phyloP scores from a whole-genome alignment of 2,113 vertebrate species.

The Nibea coibor region DNA sequence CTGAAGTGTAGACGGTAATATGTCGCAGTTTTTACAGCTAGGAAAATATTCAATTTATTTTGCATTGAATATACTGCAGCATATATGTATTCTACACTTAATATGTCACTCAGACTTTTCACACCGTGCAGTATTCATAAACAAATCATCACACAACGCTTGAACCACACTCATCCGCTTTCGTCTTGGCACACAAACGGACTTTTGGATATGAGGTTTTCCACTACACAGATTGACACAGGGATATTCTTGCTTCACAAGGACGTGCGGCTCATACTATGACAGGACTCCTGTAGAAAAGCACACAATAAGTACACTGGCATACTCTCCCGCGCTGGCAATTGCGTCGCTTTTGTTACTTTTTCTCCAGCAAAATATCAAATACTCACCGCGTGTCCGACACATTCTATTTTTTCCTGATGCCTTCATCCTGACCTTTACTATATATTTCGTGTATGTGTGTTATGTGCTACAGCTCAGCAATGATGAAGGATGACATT shows the following conservation, averaged over 20 bases:
- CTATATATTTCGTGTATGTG: conserved; percentile 21
- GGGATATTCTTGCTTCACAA: neutral
- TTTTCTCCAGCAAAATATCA: conserved; percentile 23
- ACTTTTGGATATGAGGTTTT: neutral
- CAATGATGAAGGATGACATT: conserved; percentile 77
- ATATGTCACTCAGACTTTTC: too few relatives aligned
- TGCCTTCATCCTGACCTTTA: conserved; percentile 35
- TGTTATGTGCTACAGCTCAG: conserved; percentile 40
- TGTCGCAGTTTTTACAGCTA: neutral
- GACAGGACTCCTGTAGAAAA: neutral
- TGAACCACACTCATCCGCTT: too few relatives aligned
- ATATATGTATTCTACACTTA: too few relatives aligned
- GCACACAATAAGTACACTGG: neutral
- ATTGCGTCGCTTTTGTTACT: neutral
- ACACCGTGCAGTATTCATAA: neutral
- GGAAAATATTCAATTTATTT: neutral
- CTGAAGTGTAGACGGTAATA: neutral
- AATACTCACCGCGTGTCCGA: neutral
- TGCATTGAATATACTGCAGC: too few relatives aligned
- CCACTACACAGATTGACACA: neutral
- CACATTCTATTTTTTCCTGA: conserved; percentile 17
- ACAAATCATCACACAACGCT: neutral
- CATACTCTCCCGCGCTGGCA: neutral
- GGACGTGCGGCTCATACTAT: neutral
- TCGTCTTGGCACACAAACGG: too few relatives aligned